Conservation (phyloP, 1,140 invertebrate species). For the Habropoda laboriosa region DNA sequence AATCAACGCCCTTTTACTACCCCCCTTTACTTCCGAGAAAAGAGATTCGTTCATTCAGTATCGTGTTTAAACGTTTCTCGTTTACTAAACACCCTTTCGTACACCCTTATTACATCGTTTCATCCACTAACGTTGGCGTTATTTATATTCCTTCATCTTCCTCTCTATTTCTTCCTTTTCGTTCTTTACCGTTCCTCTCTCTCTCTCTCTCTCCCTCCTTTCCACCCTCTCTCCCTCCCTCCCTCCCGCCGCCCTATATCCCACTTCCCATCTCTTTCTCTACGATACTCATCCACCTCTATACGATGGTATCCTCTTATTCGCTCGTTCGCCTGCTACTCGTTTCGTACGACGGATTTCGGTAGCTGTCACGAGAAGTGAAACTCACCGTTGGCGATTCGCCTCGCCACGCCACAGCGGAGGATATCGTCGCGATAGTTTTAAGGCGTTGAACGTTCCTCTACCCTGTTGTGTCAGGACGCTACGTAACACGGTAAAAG, state of each 20-base stretch:
- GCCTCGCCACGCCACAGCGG: constrained; percentile 17
- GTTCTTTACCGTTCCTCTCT: neutral
- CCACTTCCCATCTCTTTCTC: neutral
- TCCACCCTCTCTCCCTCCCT: constrained; percentile 1
- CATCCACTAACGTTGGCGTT: no score
- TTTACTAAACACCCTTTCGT: neutral
- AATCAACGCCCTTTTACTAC: constrained; percentile 65
- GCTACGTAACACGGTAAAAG: constrained; percentile 4
- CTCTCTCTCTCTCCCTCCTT: neutral
- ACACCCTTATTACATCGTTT: constrained; percentile 20
- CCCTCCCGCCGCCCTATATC: neutral
- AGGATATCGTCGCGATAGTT: constrained; percentile 8
- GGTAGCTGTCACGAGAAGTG: no score
- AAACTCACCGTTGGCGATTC: constrained; percentile 36
- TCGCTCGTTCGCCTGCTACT: no score
- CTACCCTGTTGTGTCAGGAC: neutral
- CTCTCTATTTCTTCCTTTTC: neutral
- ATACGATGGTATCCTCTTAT: neutral
- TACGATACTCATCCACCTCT: neutral
- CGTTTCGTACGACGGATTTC: neutral
- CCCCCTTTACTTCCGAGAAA: constrained; percentile 24
- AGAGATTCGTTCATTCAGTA: neutral
- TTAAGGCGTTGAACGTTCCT: neutral
- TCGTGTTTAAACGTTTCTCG: neutral
- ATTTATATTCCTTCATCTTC: no score